These are phyloP conservation scores for Garra rufa DNA, from an alignment of 2,113 vertebrate species.

Conservation along the genomic window DNA sequence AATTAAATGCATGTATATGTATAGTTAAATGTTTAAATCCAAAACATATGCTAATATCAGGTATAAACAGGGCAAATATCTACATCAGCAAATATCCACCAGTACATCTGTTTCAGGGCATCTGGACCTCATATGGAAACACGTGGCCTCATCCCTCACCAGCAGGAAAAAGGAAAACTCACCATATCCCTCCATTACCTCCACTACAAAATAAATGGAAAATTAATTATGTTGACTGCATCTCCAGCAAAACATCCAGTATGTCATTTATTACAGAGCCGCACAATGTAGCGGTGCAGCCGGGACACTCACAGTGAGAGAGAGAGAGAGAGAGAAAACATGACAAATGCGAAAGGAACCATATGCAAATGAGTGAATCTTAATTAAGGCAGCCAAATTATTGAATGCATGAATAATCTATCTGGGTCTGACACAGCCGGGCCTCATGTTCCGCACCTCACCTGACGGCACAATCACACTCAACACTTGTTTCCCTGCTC, in stretches of 20 bases:
- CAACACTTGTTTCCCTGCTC: conserved; percentile 62
- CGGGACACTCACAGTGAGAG: conserved; percentile 49
- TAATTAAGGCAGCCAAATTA: conserved; percentile 75
- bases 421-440: conserved; percentile 66
- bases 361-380: conserved; percentile 74
- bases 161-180: conserved; percentile 19
- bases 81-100: background rate
- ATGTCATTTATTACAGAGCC: conserved; percentile 69
- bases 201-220: conserved; percentile 60
- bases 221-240: conserved; percentile 74
- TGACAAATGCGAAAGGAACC: conserved; percentile 56
- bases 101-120: background rate
- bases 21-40: background rate
- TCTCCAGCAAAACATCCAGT: conserved; percentile 62
- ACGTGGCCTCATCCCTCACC: conserved; percentile 38
- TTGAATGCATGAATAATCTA: conserved; percentile 76
- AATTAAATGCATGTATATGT: background rate
- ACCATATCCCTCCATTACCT: conserved; percentile 53
- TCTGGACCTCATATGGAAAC: background rate
- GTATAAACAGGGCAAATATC: background rate
- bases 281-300: conserved; percentile 60
- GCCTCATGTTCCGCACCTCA: conserved; percentile 64
- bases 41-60: background rate
- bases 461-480: conserved; percentile 66
- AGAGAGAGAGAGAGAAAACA: conserved; percentile 49